Evolutionary conservation across 2,797 vertebrate genomes (phyloP).

Genomic region (Falco naumanni): DNA sequence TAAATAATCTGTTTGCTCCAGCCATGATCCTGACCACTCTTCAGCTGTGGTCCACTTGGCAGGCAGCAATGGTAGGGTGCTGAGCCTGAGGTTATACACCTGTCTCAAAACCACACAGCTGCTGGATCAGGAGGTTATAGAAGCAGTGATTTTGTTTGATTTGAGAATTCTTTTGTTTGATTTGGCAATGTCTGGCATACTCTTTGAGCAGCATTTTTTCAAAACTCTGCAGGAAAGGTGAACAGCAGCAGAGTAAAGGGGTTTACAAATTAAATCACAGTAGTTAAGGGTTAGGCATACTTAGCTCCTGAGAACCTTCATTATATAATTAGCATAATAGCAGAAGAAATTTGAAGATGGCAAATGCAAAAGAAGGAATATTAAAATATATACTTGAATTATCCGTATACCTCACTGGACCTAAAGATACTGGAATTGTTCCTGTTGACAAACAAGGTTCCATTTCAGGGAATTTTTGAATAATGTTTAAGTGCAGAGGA

Average conservation of each 20-base stretch:
- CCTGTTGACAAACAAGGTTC: neutral
- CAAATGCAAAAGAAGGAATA: neutral
- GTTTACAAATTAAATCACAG: neutral
- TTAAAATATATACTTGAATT: neutral
- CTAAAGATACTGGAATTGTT: neutral
- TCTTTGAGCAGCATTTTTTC: neutral
- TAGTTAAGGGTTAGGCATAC: neutral
- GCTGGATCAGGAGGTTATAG: neutral
- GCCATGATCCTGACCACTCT: rapidly evolving
- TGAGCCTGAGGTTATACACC: neutral
- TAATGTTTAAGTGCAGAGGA: neutral
- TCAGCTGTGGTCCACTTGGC: neutral
- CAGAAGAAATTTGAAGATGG: neutral
- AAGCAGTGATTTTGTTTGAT: neutral
- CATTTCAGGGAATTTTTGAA: neutral
- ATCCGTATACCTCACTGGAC: neutral
- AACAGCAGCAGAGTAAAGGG: neutral
- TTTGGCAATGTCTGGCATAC: conserved; percentile 1
- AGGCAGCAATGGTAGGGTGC: neutral
- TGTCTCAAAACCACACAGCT: neutral
- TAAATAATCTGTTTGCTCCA: neutral
- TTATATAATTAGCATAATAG: neutral
- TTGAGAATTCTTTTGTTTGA: neutral
- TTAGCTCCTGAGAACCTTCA: neutral
- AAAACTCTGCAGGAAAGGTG: neutral